Evolutionary conservation across 2,888 invertebrate species (phyloP).

Genomic region (Notodromas monacha): DNA sequence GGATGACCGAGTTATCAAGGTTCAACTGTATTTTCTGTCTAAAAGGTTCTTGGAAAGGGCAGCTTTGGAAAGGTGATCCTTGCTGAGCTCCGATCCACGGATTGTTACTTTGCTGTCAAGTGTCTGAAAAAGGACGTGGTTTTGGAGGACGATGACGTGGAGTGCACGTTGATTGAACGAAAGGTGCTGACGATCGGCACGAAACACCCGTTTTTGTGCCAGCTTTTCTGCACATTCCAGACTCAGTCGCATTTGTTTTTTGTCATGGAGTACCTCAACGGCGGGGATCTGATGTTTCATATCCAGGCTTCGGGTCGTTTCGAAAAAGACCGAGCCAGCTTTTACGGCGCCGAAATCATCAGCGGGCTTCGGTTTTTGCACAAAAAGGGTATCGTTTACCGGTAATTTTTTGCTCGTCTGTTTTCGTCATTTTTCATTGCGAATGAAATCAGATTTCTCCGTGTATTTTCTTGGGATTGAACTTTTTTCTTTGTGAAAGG

Average conservation of each 20-base stretch:
- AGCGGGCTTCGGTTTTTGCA: slow-evolving; percentile 86
- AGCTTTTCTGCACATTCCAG: slow-evolving; percentile 92
- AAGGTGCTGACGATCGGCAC: slow-evolving; percentile 81
- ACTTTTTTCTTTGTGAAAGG: too few species aligned
- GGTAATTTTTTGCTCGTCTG: too few species aligned
- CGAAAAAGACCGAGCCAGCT: slow-evolving; percentile 51
- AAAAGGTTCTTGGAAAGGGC: slow-evolving; percentile 93
- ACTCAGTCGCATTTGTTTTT: slow-evolving; percentile 93
- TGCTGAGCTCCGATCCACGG: slow-evolving; percentile 27
- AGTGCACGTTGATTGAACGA: slow-evolving; percentile 86
- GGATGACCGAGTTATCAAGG: too few species aligned
- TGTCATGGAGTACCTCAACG: slow-evolving; percentile 97
- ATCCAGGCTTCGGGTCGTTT: slow-evolving; percentile 97
- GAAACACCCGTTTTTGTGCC: slow-evolving; percentile 86
- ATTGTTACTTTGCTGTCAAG: slow-evolving; percentile 84
- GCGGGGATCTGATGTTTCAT: slow-evolving; percentile 93
- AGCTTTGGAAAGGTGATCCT: slow-evolving; percentile 97
- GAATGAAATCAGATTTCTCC: too few species aligned
- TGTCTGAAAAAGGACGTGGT: slow-evolving; percentile 96
- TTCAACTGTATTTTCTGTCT: too few species aligned
- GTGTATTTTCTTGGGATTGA: too few species aligned
- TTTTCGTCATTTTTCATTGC: too few species aligned
- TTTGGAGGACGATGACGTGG: slow-evolving; percentile 91
- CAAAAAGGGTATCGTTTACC: slow-evolving; percentile 81
- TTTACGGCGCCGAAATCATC: slow-evolving; percentile 90